A percentile compares a stretch with the other conserved stretches of the same genome.
Evolutionary conservation across 2,888 invertebrate genomes (phyloP).

Genomic region (Drosophila algonquin): DNA sequence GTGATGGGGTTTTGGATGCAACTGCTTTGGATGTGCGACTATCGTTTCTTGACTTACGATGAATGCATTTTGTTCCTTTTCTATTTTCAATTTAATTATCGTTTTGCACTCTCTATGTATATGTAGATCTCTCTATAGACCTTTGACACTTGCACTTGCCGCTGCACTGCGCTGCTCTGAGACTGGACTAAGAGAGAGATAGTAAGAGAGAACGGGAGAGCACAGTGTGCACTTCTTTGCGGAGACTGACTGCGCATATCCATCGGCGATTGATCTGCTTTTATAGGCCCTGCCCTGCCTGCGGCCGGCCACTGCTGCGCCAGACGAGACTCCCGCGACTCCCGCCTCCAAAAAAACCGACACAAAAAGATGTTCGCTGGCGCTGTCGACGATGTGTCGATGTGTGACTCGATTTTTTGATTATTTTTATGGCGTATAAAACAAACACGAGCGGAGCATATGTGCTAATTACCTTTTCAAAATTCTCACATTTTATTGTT

Average conservation of each 20-base stretch:
- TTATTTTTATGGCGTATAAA: slow-evolving; percentile 60
- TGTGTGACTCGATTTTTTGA: slow-evolving; percentile 58
- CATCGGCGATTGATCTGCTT: slow-evolving; percentile 59
- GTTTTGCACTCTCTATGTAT: not conserved
- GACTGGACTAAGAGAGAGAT: not conserved
- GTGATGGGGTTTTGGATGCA: not conserved
- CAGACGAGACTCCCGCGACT: slow-evolving; percentile 12
- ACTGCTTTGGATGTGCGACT: slow-evolving; percentile 10
- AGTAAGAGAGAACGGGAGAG: not conserved
- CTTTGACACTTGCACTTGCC: not conserved
- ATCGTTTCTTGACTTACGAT: slow-evolving; percentile 52
- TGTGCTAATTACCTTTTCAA: slow-evolving; percentile 72
- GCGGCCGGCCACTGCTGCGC: slow-evolving; percentile 24
- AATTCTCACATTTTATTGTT: slow-evolving; percentile 70
- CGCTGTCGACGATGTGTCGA: slow-evolving; percentile 1
- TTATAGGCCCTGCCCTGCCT: slow-evolving; percentile 46
- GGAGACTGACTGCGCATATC: slow-evolving; percentile 51
- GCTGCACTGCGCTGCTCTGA: not conserved
- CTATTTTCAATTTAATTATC: not conserved
- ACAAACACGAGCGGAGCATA: slow-evolving; percentile 43
- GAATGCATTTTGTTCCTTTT: slow-evolving; percentile 58
- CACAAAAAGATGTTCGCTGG: slow-evolving; percentile 13
- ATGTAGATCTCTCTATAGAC: not conserved
- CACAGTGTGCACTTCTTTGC: slow-evolving; percentile 40
- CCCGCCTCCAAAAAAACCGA: not conserved